phyloP scores from a whole-genome alignment of 2,888 invertebrate species.

The Scelioninae gen. 1 region DNA sequence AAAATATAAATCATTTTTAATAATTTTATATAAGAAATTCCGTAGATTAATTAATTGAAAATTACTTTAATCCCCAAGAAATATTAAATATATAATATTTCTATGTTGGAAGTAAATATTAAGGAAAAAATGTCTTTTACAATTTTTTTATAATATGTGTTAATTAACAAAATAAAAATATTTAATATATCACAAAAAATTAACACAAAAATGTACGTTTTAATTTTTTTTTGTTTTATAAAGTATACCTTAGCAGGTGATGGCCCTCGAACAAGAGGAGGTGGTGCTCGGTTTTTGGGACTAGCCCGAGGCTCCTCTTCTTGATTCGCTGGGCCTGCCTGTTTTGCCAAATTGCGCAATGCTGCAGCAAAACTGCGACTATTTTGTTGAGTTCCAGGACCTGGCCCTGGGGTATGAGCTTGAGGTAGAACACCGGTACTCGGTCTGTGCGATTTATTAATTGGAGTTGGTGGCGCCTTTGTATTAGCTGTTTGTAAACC shows the following conservation, averaged over 20 bases:
- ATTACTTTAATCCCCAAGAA: no score
- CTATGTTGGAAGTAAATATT: no score
- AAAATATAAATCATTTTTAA: no score
- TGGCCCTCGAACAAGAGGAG: constrained; percentile 84
- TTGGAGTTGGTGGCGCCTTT: constrained; percentile 81
- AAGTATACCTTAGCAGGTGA: constrained; percentile 80
- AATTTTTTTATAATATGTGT: no score
- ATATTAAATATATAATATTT: no score
- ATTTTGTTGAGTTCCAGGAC: constrained; percentile 83
- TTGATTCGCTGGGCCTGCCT: constrained; percentile 91
- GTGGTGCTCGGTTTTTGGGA: constrained; percentile 85
- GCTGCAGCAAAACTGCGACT: constrained; percentile 94
- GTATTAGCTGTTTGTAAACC: constrained; percentile 82
- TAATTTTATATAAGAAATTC: no score
- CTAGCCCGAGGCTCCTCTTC: constrained; percentile 86
- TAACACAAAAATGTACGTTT: no score
- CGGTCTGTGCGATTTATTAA: constrained; percentile 82
- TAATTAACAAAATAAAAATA: no score
- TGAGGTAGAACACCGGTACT: constrained; percentile 83
- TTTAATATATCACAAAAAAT: no score
- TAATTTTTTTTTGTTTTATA: no score
- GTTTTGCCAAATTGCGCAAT: constrained; percentile 94
- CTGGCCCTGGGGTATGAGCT: constrained; percentile 80
- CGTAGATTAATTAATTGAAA: no score
- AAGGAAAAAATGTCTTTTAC: no score